phyloP scores from a whole-genome alignment of 2,888 invertebrate species.

The Galeopsomyia nigrocyanea region DNA sequence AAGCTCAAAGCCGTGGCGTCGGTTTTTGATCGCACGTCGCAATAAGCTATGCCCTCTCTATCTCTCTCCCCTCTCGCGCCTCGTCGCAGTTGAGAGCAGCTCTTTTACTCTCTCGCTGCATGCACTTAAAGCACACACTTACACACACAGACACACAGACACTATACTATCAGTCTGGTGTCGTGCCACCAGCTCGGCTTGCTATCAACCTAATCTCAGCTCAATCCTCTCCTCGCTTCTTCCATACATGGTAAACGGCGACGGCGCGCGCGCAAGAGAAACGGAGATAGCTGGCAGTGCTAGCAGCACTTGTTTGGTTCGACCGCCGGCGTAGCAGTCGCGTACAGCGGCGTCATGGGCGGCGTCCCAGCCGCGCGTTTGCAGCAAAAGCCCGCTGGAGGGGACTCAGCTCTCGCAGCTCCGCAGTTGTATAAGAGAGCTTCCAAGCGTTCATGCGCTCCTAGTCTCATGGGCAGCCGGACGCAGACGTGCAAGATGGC shows the following conservation, averaged over 20 bases:
- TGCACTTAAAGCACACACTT: too few relatives aligned
- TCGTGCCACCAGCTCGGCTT: slow-evolving; percentile 32
- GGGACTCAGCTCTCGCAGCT: slow-evolving; percentile 5
- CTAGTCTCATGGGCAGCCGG: slow-evolving; percentile 63
- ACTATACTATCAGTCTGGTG: too few relatives aligned
- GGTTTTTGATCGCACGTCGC: too few relatives aligned
- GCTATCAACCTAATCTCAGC: slow-evolving; percentile 52
- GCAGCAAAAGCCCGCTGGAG: too few relatives aligned
- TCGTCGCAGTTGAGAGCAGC: too few relatives aligned
- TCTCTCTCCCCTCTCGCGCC: too few relatives aligned
- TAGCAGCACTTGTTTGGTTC: slow-evolving; percentile 61
- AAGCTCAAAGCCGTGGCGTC: too few relatives aligned
- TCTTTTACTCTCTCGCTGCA: too few relatives aligned
- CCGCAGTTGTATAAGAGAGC: background rate
- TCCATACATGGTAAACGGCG: slow-evolving; percentile 60
- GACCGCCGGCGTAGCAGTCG: slow-evolving; percentile 15
- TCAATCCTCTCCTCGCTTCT: slow-evolving; percentile 66
- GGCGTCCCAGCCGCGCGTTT: slow-evolving; percentile 50
- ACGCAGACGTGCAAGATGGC: slow-evolving; percentile 69
- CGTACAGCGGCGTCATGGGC: slow-evolving; percentile 49
- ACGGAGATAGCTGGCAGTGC: slow-evolving; percentile 39
- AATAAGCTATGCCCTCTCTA: too few relatives aligned
- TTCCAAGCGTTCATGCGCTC: slow-evolving; percentile 52
- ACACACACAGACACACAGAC: too few relatives aligned
- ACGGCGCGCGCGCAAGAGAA: slow-evolving; percentile 29